Evolutionary conservation across 1,140 invertebrate species (phyloP).

Genomic region (Whitmania pigra): DNA sequence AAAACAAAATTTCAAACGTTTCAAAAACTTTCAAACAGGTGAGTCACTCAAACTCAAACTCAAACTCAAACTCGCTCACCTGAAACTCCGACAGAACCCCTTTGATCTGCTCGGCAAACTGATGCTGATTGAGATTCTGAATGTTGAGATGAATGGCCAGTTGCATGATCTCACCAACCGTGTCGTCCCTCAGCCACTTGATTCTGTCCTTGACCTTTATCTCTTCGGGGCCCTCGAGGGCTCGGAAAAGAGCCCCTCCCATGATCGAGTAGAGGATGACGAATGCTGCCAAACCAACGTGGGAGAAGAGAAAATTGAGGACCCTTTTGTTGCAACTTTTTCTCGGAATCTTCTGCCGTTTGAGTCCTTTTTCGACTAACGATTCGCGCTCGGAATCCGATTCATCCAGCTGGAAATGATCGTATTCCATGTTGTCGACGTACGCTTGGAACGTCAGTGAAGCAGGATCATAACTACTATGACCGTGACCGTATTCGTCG

Average conservation of each 20-base stretch:
- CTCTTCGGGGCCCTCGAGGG: constrained; percentile 55
- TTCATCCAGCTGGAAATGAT: constrained; percentile 17
- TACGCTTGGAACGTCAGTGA: constrained; percentile 23
- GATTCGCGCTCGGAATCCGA: constrained; percentile 17
- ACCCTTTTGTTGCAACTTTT: constrained; percentile 37
- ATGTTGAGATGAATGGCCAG: constrained; percentile 14
- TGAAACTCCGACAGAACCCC: constrained; percentile 27
- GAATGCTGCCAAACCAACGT: constrained; percentile 80
- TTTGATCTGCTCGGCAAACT: constrained; percentile 18
- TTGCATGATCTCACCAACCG: constrained; percentile 16
- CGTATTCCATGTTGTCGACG: constrained; percentile 73
- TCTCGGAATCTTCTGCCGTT: constrained; percentile 8
- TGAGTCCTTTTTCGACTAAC: constrained; percentile 11
- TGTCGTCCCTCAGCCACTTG: constrained; percentile 7
- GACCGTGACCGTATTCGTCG: background rate
- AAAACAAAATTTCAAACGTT: too few relatives aligned
- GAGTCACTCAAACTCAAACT: background rate
- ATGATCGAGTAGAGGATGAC: constrained; percentile 88
- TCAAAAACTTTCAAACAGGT: background rate
- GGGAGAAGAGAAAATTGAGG: constrained; percentile 48
- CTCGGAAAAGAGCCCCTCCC: constrained; percentile 79
- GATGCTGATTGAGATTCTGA: constrained; percentile 1
- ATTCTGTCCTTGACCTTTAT: constrained; percentile 14
- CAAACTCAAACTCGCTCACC: background rate
- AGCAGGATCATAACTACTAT: background rate